Percentiles rank a stretch among this genome's conserved stretches.
Evolutionary conservation across 1,140 invertebrate genomes (phyloP).

Genomic region (Littorina saxatilis): DNA sequence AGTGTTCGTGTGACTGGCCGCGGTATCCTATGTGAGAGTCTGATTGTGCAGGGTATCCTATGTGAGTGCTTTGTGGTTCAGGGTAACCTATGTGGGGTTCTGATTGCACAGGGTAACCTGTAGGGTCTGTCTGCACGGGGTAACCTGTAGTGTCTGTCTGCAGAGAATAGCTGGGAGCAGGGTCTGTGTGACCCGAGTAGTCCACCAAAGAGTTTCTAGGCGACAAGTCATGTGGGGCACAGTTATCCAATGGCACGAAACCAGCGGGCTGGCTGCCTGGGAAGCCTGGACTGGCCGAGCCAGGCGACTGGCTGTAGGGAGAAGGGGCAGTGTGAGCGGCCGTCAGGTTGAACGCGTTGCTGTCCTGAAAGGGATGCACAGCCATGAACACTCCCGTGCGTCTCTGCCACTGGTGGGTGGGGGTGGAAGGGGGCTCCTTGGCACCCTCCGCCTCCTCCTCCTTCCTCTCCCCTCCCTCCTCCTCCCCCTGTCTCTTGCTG

Average conservation of each 20-base stretch:
- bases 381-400: slow-evolving; percentile 46
- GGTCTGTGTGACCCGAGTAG: no score
- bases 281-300: background rate
- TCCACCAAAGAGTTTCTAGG: no score
- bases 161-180: background rate
- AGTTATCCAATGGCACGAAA: no score
- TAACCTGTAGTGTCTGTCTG: background rate
- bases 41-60: no score
- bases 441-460: background rate
- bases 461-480: background rate
- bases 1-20: no score
- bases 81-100: no score
- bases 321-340: slow-evolving; percentile 72
- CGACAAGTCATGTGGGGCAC: no score
- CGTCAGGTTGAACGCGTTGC: slow-evolving; percentile 7
- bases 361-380: slow-evolving; percentile 47
- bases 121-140: background rate
- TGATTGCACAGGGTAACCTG: no score
- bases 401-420: slow-evolving; percentile 28
- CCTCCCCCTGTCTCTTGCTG: background rate
- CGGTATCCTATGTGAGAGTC: no score
- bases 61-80: no score
- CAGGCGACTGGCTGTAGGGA: background rate
- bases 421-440: background rate
- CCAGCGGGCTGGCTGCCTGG: background rate